Conservation (phyloP, 2,113 vertebrate genomes). For the Malurus cyaneus region DNA sequence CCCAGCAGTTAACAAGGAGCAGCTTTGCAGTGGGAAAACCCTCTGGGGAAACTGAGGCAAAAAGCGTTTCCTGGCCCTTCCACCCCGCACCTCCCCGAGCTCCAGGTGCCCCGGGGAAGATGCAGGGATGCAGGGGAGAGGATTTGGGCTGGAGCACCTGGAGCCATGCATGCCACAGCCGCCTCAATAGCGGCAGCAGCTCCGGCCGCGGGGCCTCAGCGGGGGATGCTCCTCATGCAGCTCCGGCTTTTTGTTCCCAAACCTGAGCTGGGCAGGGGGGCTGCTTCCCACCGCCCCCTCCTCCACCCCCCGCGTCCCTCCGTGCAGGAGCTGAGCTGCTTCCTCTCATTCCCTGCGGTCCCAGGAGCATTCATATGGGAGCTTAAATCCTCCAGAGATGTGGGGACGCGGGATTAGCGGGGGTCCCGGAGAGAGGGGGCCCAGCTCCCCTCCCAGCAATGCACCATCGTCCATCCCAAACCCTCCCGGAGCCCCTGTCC, state of each 20-base stretch:
- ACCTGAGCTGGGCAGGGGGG: background rate
- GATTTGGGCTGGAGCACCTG: constrained; percentile 38
- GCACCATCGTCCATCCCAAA: background rate
- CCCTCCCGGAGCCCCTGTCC: background rate
- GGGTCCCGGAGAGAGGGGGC: background rate
- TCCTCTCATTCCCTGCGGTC: background rate
- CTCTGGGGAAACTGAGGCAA: constrained; percentile 1
- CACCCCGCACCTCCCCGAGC: background rate
- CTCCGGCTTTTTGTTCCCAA: constrained; percentile 54
- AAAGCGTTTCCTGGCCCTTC: background rate
- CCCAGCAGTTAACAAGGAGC: background rate
- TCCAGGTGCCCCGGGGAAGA: background rate
- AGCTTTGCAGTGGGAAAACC: background rate
- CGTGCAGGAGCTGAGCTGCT: background rate
- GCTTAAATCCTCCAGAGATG: constrained; percentile 30
- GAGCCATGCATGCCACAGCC: constrained; percentile 47
- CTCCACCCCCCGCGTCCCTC: background rate
- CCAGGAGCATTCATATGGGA: constrained; percentile 46
- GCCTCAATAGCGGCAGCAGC: background rate
- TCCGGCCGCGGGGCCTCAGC: constrained; percentile 46
- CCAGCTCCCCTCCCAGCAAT: background rate
- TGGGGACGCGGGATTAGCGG: background rate
- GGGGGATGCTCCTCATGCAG: background rate
- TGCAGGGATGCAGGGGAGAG: background rate
- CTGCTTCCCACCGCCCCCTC: background rate